Evolutionary conservation across 2,888 invertebrate genomes (phyloP), one percentile per base, ranked within the genome.

Genomic region (Sussaba pulchella): DNA sequence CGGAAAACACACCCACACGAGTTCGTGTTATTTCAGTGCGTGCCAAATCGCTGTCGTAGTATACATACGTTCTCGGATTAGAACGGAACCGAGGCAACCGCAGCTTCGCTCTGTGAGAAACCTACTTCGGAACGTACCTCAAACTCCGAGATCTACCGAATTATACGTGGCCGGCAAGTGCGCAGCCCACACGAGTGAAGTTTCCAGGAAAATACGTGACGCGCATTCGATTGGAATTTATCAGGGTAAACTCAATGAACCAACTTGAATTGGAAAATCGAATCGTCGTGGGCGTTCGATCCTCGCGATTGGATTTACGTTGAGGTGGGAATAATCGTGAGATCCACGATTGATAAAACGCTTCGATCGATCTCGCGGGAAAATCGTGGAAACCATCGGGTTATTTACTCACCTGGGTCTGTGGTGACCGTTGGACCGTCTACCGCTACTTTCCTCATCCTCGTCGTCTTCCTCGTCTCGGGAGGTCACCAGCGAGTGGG

Each of bases 401-500:
- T 9, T 8, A 19, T 69, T 17, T 80, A 85, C 88, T 89, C 85
- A 92, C 92, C 92, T 89, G 83, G 89, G 88, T 87, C 91, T 90
- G 76, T 90, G 86, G 76, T 89, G 89, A 63, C 89, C 88, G 83
- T 89, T 88, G 45, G 89, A 89, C 31, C 90, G 89, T 75, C 88
- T 87, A 52, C 90, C 88, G 78, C 89, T 91, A 87, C 90, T 91
- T 79, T 91, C 91, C 59, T 96, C 96, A 85, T 96, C 94, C 57
- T 92, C 92, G 81, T 92, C 92, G 82, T 92, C 92, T 74, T 92
- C 95, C 82, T 96, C 96, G 87, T 95, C 95, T 82, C 95, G 94
- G 69, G 96, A 95, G 21, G 95, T 95, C 75, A 95, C 94, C 84
- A 94, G 93, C 14, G 95, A 94, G 19, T 94, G 93, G 4, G 93